Percentiles rank a stretch among this genome's conserved stretches.
These are phyloP conservation scores for Syrmaticus mikado DNA, from an alignment of 2,113 vertebrate species.

Conservation along the genomic window DNA sequence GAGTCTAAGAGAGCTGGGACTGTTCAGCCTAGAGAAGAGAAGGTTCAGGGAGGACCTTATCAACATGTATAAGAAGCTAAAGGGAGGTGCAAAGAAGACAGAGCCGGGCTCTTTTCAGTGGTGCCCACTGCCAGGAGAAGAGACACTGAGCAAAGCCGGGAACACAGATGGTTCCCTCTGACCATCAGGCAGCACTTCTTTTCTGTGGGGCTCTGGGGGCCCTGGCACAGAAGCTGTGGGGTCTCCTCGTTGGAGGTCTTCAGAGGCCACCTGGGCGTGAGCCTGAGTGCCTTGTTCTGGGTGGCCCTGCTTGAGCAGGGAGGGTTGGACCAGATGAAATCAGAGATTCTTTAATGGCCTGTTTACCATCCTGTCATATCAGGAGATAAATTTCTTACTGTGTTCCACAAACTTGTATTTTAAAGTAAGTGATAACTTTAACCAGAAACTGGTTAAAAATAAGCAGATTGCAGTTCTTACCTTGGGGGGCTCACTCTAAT, in stretches of 20 bases:
- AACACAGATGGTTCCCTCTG: neutral
- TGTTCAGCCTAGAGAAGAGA: neutral
- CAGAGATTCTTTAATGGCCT: neutral
- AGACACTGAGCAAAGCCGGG: neutral
- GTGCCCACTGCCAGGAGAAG: neutral
- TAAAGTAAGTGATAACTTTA: neutral
- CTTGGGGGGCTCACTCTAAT: neutral
- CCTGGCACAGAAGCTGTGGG: neutral
- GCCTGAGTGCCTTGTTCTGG: neutral
- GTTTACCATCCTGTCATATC: neutral
- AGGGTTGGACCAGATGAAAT: neutral
- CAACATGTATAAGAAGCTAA: neutral
- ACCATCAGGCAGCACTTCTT: neutral
- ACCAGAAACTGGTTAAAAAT: neutral
- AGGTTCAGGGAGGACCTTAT: neutral
- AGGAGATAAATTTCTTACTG: neutral
- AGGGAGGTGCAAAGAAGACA: neutral
- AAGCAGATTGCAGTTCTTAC: neutral
- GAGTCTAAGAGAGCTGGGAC: neutral
- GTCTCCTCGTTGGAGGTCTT: neutral
- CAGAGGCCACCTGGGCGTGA: neutral
- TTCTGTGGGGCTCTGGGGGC: neutral
- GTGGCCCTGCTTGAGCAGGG: neutral
- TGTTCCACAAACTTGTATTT: neutral
- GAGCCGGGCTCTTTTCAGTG: neutral